Conservation (phyloP, 2,797 vertebrate species). For the Rousettus madagascariensis region DNA sequence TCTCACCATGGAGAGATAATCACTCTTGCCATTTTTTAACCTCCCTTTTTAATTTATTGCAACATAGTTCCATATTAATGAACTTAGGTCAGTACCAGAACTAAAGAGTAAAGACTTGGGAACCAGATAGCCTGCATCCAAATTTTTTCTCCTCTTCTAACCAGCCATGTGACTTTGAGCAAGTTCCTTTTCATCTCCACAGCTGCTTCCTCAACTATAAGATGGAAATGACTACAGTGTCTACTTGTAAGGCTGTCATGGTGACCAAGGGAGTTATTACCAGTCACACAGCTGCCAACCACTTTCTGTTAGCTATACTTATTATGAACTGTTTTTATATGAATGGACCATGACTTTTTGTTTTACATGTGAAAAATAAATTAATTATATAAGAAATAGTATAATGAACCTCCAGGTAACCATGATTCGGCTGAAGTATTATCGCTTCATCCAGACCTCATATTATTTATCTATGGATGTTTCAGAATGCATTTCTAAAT, state of each 20-base stretch:
- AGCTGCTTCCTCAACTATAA: background rate
- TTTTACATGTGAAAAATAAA: too few species aligned
- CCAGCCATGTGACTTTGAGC: background rate
- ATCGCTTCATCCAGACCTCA: background rate
- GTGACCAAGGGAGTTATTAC: background rate
- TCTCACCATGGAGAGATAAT: background rate
- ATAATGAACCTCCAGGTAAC: too few species aligned
- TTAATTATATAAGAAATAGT: too few species aligned
- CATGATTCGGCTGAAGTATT: background rate
- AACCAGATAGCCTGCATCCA: background rate
- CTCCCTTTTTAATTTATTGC: background rate
- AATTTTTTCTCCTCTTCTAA: background rate
- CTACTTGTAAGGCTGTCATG: background rate
- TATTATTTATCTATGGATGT: background rate
- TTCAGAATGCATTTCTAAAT: background rate
- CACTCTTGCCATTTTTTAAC: background rate
- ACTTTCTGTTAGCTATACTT: background rate
- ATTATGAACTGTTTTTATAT: background rate
- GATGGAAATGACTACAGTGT: background rate
- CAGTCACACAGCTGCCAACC: background rate
- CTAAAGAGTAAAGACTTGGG: background rate
- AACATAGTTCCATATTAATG: background rate
- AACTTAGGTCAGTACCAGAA: background rate
- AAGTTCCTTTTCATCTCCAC: background rate
- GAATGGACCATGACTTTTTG: too few species aligned